phyloP scores from a whole-genome alignment of 1,140 invertebrate genomes.

The Bombus consobrinus region DNA sequence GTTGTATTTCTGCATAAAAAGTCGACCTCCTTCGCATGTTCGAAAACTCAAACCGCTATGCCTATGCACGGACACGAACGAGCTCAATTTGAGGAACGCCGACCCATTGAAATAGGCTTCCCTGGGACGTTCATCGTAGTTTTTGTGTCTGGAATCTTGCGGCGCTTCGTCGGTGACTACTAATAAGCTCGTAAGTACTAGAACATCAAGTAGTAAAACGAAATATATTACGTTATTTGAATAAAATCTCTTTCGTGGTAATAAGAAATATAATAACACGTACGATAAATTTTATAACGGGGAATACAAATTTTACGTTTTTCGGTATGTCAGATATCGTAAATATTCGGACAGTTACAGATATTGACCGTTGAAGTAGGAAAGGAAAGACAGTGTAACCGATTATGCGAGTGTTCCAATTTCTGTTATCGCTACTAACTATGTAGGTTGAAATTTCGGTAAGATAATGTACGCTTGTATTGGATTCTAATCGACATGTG shows the following conservation, averaged over 20 bases:
- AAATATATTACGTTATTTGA: not conserved
- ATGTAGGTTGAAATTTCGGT: not conserved
- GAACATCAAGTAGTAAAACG: conserved; percentile 39
- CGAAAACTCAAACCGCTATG: conserved; percentile 91
- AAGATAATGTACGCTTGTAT: not conserved
- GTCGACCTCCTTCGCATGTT: conserved; percentile 89
- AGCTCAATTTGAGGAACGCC: conserved; percentile 87
- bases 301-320: not conserved
- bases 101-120: conserved; percentile 93
- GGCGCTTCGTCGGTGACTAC: conserved; percentile 65
- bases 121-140: conserved; percentile 81
- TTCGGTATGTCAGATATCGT: too few relatives aligned
- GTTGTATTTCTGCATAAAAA: conserved; percentile 88
- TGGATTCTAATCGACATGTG: not conserved
- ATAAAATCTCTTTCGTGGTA: fast-evolving
- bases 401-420: conserved; percentile 22
- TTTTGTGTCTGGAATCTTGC: conserved; percentile 61
- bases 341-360: too few relatives aligned
- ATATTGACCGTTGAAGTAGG: not conserved
- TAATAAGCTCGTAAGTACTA: conserved; percentile 71
- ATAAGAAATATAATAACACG: too few relatives aligned
- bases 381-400: not conserved
- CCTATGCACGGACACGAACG: conserved; percentile 88
- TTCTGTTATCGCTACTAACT: conserved; percentile 30
- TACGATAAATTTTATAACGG: not conserved